Conservation (phyloP, 2,888 invertebrate species). For the Zaprionus bogoriensis region DNA sequence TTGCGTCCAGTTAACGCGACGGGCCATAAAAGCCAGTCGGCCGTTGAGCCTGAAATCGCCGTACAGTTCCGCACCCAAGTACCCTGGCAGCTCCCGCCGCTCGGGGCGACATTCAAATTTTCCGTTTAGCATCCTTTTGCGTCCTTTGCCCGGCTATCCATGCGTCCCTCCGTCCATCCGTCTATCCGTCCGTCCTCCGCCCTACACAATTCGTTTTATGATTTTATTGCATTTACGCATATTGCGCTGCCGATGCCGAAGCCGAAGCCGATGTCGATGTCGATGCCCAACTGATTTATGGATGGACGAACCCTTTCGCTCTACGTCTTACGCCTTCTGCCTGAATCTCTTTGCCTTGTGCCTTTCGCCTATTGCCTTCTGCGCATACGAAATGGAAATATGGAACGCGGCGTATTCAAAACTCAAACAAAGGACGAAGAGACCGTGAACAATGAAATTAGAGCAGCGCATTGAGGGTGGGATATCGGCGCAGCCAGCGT, state of each 20-base stretch:
- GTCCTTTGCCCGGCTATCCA: constrained; percentile 6
- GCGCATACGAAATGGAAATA: constrained; percentile 41
- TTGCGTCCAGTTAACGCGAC: constrained; percentile 74
- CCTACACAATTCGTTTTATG: constrained; percentile 72
- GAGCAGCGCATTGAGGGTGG: constrained; percentile 70
- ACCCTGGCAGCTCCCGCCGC: constrained; percentile 24
- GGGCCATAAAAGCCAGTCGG: constrained; percentile 66
- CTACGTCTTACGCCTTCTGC: constrained; percentile 5
- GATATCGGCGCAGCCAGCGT: constrained; percentile 3
- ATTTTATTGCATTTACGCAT: constrained; percentile 78
- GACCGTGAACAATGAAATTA: constrained; percentile 77
- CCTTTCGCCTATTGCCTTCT: too few relatives aligned
- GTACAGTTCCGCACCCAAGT: constrained; percentile 18
- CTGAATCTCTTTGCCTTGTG: constrained; percentile 13
- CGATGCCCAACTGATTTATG: constrained; percentile 78
- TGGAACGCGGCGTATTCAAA: constrained; percentile 60
- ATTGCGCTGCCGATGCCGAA: constrained; percentile 51
- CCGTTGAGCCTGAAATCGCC: constrained; percentile 45
- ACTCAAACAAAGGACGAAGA: constrained; percentile 62
- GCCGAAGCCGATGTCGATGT: constrained; percentile 25
- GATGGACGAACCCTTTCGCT: constrained; percentile 54
- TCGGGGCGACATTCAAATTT: constrained; percentile 63
- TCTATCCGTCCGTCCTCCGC: constrained; percentile 22
- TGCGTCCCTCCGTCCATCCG: not conserved
- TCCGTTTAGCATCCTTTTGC: constrained; percentile 50